These are phyloP conservation scores for Drosophila kohkoa DNA, from an alignment of 1,140 invertebrate genomes.

Conservation along the genomic window DNA sequence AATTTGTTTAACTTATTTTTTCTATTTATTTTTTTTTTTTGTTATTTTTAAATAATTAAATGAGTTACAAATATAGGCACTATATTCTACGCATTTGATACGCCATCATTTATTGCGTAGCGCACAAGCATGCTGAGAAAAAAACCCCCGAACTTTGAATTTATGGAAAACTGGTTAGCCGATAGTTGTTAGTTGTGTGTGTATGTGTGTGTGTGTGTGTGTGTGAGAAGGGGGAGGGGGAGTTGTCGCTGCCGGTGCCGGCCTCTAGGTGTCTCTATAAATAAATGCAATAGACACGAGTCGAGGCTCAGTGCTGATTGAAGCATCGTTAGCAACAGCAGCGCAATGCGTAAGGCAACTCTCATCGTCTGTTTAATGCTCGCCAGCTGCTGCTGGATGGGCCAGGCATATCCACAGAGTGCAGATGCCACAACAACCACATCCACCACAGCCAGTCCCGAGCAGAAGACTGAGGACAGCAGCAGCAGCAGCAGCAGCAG, in stretches of 20 bases:
- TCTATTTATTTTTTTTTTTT: too few species aligned
- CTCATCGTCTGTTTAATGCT: slow-evolving; percentile 50
- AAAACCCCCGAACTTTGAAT: slow-evolving; percentile 3
- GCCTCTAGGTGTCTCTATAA: slow-evolving; percentile 39
- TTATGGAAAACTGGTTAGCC: slow-evolving; percentile 56
- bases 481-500: slow-evolving; percentile 21
- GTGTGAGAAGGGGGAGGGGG: neutral
- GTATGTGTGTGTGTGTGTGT: neutral
- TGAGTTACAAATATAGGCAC: neutral
- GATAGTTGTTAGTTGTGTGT: neutral
- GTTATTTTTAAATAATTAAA: too few species aligned
- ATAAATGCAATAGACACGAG: slow-evolving; percentile 40
- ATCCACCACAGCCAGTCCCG: slow-evolving; percentile 18
- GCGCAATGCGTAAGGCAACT: slow-evolving; percentile 58
- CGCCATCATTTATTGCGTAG: slow-evolving; percentile 11
- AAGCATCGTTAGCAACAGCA: slow-evolving; percentile 35
- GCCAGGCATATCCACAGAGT: slow-evolving; percentile 48
- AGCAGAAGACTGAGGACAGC: slow-evolving; percentile 11
- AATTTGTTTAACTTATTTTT: too few species aligned
- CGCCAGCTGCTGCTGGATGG: slow-evolving; percentile 34
- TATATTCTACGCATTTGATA: neutral
- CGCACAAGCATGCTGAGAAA: slow-evolving; percentile 9
- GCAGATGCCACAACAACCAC: slow-evolving; percentile 5
- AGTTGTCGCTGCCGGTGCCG: neutral
- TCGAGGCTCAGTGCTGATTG: slow-evolving; percentile 59